Evolutionary conservation across 2,113 vertebrate species (phyloP), one percentile per base, ranked within the genome.

Genomic region (Ariopsis seemanni): DNA sequence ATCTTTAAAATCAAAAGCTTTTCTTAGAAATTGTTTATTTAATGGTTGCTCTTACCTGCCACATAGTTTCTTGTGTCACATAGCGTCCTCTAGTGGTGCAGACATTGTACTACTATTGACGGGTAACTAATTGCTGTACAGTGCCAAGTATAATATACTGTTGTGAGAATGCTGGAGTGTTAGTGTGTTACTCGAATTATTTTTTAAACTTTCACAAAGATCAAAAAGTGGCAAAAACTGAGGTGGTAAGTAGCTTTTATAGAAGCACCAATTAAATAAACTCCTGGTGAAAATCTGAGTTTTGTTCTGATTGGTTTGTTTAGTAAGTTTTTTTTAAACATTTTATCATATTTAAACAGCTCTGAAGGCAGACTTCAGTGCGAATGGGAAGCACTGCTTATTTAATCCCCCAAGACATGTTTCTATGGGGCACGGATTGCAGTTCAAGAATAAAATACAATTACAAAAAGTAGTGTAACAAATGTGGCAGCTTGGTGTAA

Each of bases 81-180:
- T 69, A 60, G 88, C 88, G 93, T 93, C 94, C 94, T 92, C 95
- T 92, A 88, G 90, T 93, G 95, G 95, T 87, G 30, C 53, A 77
- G 25, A 30, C 57, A 30, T 18, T 74, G 85, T 88, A 63, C 86
- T 93, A 80, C 92, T 80, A 79, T 83, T 93, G 89, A 92, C 94
- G 92, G 89, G 89, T 92, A 94, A 91, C 81, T 27, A 57, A 80
- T 52, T 50, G 67, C 60, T 52, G 11, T 52, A 17, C 18, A 82
- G 80, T 82, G 53, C 55, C 34, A 60, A 78, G 53, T 77, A 55
- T n/a, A 22, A 53, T 42, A 15, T 55, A 78, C 75, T 58, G n/a
- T 20, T 60, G 7, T 11, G 57, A 60, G 79, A 22, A 42, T 62
- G 80, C 30, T 20, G n/a, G 80, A 82, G 30, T 22, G 78, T 30